These are phyloP conservation scores for Lagorchestes hirsutus DNA, from an alignment of 2,797 vertebrate genomes.

Conservation along the genomic window DNA sequence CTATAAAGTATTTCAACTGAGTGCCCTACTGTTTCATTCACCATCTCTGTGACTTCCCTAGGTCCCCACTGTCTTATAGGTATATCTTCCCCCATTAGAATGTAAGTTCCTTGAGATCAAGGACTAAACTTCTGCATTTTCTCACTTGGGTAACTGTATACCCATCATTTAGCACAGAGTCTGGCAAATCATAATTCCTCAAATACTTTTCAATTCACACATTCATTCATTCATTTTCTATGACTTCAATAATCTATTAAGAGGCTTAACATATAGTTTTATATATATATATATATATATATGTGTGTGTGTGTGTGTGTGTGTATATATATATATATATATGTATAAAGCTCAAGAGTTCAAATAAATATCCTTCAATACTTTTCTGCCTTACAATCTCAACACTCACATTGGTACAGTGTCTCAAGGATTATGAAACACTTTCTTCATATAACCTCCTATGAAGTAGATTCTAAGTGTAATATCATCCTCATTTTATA, in stretches of 20 bases:
- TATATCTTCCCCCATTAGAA: background rate
- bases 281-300: no score
- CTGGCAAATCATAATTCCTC: background rate
- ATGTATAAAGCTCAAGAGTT: background rate
- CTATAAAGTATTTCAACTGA: background rate
- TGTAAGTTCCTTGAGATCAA: background rate
- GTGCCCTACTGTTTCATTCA: background rate
- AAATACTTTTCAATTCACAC: background rate
- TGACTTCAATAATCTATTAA: background rate
- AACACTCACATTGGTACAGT: background rate
- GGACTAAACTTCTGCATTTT: background rate
- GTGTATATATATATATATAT: no score
- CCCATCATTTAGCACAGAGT: background rate
- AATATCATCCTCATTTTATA: background rate
- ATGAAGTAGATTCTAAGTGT: background rate
- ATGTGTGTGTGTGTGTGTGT: no score
- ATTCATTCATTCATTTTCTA: background rate
- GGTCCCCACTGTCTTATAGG: background rate
- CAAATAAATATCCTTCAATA: background rate
- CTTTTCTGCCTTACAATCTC: background rate
- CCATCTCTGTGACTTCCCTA: background rate
- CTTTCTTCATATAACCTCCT: background rate
- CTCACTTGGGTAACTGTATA: background rate
- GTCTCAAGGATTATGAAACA: background rate
- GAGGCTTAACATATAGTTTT: no score